Base-by-base conservation (phyloP, 2,888 invertebrate genomes). In the Balanococcus diminutus region DNA sequence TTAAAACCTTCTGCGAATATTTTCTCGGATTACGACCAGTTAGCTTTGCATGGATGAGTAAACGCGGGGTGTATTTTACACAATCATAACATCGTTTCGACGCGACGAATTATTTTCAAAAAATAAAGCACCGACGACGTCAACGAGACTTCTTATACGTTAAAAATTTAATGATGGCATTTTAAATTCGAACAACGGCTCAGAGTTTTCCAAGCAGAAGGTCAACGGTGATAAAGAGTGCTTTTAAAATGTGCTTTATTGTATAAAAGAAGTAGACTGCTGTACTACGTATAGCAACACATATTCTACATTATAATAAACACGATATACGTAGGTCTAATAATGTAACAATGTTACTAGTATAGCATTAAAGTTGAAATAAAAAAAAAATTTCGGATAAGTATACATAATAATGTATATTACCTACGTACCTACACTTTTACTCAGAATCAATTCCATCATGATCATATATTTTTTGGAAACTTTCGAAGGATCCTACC, bases 151-250 rank as follows among this genome's bases (percentile, higher is more conserved):
- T 22, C 56, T 25, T 31, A 67, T 67, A 28, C 67, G 75, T 19
- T 28, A 36, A 79, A 36, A 79, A 79, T 79, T 79, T 79, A 79
- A 79, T 36, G 75, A 79, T 36, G 75, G 31, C 75, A 36, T 79
- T 79, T 79, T 79, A 79, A 79, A 79, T 79, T 79, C 75, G 75
- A 79, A 36, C 75, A 28, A 28, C 75, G 75, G 56, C 56, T 56
- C 22, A 19, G 56, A 56, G 56, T 22, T 36, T 79, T 79, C 36
- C 22, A 36, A 36, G 36, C 75, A 79, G 75, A 79, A 79, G 75
- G 75, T 79, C 75, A 36, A 19, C 75, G 22, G 22, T 36, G 75
- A 79, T 79, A 79, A 79, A 79, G 75, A 79, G 36, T 19, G 75
- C 67, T 25, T 79, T 32, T 79, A 79, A 22, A 79, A 79, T 79